A percentile compares a stretch with the other conserved stretches of the same genome.
Evolutionary conservation across 2,113 vertebrate genomes (phyloP).

Genomic region (Malurus melanocephalus): DNA sequence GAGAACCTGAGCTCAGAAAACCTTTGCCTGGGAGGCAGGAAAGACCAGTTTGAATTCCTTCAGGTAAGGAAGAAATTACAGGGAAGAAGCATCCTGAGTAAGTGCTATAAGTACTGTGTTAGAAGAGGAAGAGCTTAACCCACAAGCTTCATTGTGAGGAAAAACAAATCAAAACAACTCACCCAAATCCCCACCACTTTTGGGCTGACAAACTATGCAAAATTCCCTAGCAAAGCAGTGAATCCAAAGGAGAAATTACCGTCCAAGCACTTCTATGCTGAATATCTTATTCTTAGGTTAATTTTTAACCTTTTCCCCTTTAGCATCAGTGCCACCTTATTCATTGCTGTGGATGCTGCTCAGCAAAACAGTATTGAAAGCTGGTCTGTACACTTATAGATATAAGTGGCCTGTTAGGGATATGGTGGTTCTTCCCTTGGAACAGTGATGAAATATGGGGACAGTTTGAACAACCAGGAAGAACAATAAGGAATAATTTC

Average conservation of each 20-base stretch:
- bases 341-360: neutral
- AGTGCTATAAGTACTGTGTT: neutral
- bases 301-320: neutral
- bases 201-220: neutral
- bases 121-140: neutral
- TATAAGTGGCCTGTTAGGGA: neutral
- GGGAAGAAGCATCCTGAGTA: neutral
- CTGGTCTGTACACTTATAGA: neutral
- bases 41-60: neutral
- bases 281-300: neutral
- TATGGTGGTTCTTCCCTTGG: neutral
- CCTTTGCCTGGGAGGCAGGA: neutral
- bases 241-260: neutral
- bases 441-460: neutral
- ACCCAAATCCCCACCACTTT: neutral
- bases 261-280: neutral
- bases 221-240: neutral
- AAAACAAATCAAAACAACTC: neutral
- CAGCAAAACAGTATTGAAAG: neutral
- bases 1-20: neutral
- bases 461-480: accelerated
- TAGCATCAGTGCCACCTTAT: neutral
- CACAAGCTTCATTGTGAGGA: neutral
- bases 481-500: neutral
- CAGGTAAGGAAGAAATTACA: neutral